Evolutionary conservation across 2,797 vertebrate species (phyloP).

Genomic region (Arnoldichthys spilopterus): DNA sequence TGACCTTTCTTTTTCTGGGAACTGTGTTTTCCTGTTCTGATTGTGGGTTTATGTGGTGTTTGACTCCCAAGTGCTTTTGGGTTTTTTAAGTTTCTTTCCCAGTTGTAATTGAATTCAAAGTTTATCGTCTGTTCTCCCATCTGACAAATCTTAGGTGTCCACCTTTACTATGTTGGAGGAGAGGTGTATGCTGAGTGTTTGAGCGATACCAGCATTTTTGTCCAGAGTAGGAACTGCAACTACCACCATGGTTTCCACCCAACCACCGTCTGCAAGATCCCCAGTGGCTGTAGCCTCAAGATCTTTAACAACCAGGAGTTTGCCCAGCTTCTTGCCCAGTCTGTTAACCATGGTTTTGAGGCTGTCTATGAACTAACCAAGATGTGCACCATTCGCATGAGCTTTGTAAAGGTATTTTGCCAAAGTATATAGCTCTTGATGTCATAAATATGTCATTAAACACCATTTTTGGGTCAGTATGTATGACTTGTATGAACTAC

Average conservation of each 20-base stretch:
- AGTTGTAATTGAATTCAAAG: not conserved
- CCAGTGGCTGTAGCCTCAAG: conserved; percentile 90
- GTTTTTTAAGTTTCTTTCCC: no score
- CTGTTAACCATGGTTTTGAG: conserved; percentile 91
- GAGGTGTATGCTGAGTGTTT: conserved; percentile 92
- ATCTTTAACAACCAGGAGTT: conserved; percentile 95
- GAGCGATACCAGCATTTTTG: conserved; percentile 92
- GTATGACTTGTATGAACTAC: not conserved
- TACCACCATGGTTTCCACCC: conserved; percentile 92
- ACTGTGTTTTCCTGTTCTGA: not conserved
- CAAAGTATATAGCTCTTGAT: not conserved
- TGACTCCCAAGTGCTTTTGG: no score
- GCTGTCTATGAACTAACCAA: conserved; percentile 92
- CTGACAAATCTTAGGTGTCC: conserved; percentile 78
- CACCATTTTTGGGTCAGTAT: not conserved
- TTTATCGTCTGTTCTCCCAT: not conserved
- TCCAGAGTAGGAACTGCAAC: conserved; percentile 93
- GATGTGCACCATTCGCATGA: conserved; percentile 94
- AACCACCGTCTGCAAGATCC: conserved; percentile 92
- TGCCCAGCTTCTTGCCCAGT: conserved; percentile 89
- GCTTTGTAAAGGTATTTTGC: conserved; percentile 86
- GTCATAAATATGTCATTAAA: not conserved
- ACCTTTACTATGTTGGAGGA: conserved; percentile 90
- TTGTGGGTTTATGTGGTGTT: no score
- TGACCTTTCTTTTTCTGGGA: no score